Evolutionary conservation across 2,113 vertebrate genomes (phyloP).

Genomic region (Corvus hawaiiensis): DNA sequence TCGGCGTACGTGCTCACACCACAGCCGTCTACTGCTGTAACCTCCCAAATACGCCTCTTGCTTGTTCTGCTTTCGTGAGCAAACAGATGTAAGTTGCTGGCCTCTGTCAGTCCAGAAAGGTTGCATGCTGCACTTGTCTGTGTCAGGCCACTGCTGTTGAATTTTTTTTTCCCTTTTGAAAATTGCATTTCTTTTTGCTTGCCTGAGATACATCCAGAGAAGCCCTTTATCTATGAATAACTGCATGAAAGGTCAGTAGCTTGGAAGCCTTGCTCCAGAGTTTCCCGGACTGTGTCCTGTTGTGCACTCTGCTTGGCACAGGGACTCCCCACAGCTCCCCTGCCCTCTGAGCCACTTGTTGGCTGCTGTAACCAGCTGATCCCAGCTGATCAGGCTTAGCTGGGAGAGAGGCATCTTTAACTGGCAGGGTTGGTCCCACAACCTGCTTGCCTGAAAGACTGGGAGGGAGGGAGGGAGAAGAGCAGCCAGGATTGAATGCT

Average conservation of each 20-base stretch:
- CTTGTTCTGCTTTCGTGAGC: not conserved
- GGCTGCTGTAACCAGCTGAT: not conserved
- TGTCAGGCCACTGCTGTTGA: not conserved
- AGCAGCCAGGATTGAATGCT: not conserved
- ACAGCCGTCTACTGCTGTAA: not conserved
- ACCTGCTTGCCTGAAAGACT: not conserved
- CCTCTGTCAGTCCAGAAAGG: not conserved
- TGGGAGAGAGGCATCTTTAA: not conserved
- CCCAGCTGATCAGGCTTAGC: conserved; percentile 27
- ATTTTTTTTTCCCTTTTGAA: not conserved
- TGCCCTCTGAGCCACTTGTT: not conserved
- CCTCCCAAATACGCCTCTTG: rapidly evolving
- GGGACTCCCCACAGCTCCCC: not conserved
- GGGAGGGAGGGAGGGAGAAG: too few relatives aligned
- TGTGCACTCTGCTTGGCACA: not conserved
- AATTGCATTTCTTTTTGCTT: not conserved
- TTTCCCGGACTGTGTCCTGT: not conserved
- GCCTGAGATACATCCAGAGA: not conserved
- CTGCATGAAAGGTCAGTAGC: not conserved
- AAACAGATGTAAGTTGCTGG: not conserved
- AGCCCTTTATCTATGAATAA: not conserved
- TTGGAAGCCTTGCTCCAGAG: not conserved
- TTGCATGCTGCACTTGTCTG: not conserved
- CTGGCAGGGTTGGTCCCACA: not conserved
- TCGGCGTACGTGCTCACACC: not conserved